Percentiles rank a stretch among this genome's conserved stretches.
phyloP scores from a whole-genome alignment of 2,888 invertebrate genomes.

The Pyrocoelia pectoralis region DNA sequence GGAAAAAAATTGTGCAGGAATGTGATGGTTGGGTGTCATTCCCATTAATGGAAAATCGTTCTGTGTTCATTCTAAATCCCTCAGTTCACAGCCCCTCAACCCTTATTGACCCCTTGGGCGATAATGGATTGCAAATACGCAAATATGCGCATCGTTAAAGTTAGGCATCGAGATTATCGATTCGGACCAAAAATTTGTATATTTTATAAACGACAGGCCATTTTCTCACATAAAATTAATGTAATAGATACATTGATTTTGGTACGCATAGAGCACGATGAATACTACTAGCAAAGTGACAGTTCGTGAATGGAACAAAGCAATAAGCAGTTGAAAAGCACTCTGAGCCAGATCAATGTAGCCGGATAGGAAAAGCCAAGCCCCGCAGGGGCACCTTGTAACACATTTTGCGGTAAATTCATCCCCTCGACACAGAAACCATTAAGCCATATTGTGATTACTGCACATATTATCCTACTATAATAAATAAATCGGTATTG shows the following conservation, averaged over 20 bases:
- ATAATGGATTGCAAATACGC: slow-evolving; percentile 39
- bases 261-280: background rate
- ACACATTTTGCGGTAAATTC: slow-evolving; percentile 41
- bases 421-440: slow-evolving; percentile 14
- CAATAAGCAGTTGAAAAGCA: slow-evolving; percentile 29
- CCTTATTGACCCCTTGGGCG: slow-evolving; percentile 41
- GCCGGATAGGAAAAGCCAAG: slow-evolving; percentile 39
- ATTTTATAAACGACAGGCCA: background rate
- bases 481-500: background rate
- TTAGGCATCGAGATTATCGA: slow-evolving; percentile 6
- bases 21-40: slow-evolving; percentile 39
- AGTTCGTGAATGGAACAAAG: slow-evolving; percentile 31
- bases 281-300: slow-evolving; percentile 17
- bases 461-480: background rate
- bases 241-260: too few relatives aligned
- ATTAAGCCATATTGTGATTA: slow-evolving; percentile 13
- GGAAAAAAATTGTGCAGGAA: slow-evolving; percentile 35
- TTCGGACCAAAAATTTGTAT: background rate
- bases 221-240: background rate
- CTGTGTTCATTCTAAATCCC: slow-evolving; percentile 50
- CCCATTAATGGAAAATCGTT: slow-evolving; percentile 53
- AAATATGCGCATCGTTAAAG: slow-evolving; percentile 18
- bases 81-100: slow-evolving; percentile 35
- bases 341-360: slow-evolving; percentile 43
- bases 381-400: slow-evolving; percentile 43